Conservation (phyloP, 2,113 vertebrate species). For the Phyllopteryx taeniolatus region DNA sequence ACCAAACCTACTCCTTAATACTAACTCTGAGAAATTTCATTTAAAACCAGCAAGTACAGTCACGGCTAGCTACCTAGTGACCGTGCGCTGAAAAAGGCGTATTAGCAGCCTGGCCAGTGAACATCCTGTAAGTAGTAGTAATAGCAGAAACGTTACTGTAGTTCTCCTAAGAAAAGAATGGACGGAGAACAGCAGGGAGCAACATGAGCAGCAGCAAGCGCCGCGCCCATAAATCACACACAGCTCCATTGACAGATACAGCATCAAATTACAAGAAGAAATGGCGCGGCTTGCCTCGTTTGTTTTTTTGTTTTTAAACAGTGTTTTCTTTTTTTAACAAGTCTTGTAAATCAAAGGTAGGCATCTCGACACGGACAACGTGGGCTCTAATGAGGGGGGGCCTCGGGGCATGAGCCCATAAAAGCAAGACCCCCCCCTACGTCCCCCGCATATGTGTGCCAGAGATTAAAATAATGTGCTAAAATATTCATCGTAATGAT, state of each 20-base stretch:
- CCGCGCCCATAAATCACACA: slow-evolving; percentile 79
- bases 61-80: no score
- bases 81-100: no score
- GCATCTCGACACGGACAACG: slow-evolving; percentile 83
- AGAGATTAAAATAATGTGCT: slow-evolving; percentile 99
- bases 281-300: slow-evolving; percentile 85
- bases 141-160: not conserved
- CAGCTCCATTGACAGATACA: slow-evolving; percentile 87
- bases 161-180: not conserved
- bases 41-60: no score
- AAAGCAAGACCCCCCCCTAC: slow-evolving; percentile 75
- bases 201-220: slow-evolving; percentile 66
- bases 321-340: slow-evolving; percentile 83
- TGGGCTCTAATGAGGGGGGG: slow-evolving; percentile 85
- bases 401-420: slow-evolving; percentile 85
- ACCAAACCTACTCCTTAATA: no score
- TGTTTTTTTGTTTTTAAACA: slow-evolving; percentile 67
- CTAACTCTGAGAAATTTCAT: no score
- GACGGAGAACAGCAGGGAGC: slow-evolving; percentile 44
- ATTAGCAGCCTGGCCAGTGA: slow-evolving; percentile 29
- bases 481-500: slow-evolving; percentile 99
- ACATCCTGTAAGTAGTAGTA: not conserved
- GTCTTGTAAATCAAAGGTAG: slow-evolving; percentile 92
- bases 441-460: slow-evolving; percentile 78
- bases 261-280: slow-evolving; percentile 93